Base-by-base conservation (phyloP, 2,888 invertebrate genomes). In the Leptinotarsa peninsularis region DNA sequence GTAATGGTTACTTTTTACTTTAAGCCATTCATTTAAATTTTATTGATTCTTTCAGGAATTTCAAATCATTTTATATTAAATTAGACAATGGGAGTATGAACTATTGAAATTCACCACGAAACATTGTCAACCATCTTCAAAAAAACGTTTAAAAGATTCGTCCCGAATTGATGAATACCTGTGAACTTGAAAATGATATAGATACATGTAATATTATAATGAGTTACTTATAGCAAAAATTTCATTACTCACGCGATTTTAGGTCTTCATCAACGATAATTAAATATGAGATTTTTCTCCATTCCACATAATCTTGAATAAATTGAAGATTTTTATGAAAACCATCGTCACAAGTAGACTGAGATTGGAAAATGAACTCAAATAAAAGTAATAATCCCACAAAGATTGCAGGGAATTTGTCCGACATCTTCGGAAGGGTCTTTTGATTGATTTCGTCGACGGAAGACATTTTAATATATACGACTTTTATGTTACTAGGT, bases 361-460 rank as follows among this genome's bases (percentile, higher is more conserved):
- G n/a, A n/a, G 43, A 43, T 18, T 63, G 63, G 10, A 17, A 43
- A 43, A 43, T 43, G 17, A 63, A 94, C 1, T 95, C 95, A 95
- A 33, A 4, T 63, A n/a, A n/a, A 63, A 63, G 7, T 17, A 95
- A 95, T 4, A 94, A 88, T 54, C 92, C 90, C 83, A 33, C 63
- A n/a, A 33, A 63, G 7, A 43, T n/a, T 1, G 7, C 17, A 5
- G 18, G 4, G 3, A 33, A 33, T 5, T 63, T 17, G 18, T 63
- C 63, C 4, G 33, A 63, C 63, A 63, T 63, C n/a, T 63, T 43
- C 43, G n/a, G 15, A n/a, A n/a, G 10, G 5, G n/a, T 63, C 33
- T n/a, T 27, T 27, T 58, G 23, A 58, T 58, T 58, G 21, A 58
- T 23, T 23, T 15, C 5, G 43, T 43, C 43, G 10, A 43, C 13